These are phyloP conservation scores for Dryobates pubescens DNA, from an alignment of 2,797 vertebrate species.

Conservation along the genomic window DNA sequence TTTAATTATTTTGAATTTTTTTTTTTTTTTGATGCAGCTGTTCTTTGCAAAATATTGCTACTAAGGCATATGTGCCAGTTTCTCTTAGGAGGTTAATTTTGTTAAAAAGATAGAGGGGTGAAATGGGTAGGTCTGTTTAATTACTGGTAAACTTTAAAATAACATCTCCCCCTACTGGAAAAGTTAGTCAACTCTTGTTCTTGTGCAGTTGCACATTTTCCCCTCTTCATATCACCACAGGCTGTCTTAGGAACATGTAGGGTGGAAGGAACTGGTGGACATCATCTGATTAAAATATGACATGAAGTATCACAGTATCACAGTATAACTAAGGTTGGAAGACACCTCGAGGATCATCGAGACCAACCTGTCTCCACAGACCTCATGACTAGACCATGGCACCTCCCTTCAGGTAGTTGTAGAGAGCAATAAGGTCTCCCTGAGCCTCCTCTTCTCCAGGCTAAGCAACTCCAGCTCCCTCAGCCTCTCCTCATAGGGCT, in stretches of 20 bases:
- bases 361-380: too few species aligned
- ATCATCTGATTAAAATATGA: background rate
- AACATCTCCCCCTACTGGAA: constrained; percentile 55
- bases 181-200: background rate
- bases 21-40: background rate
- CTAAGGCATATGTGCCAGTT: background rate
- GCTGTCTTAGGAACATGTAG: background rate
- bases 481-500: too few species aligned
- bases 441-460: too few species aligned
- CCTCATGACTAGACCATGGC: too few species aligned
- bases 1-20: background rate
- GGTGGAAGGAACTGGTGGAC: background rate
- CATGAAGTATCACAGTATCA: too few species aligned
- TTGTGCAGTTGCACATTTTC: background rate
- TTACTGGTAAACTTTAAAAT: constrained; percentile 38
- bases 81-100: background rate
- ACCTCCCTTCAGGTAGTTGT: too few species aligned
- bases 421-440: too few species aligned
- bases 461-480: too few species aligned
- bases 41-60: background rate
- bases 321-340: too few species aligned
- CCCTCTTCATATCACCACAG: background rate
- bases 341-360: too few species aligned
- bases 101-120: background rate
- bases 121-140: background rate